These are phyloP conservation scores for Argentina silus DNA, from an alignment of 2,797 vertebrate species.

Conservation along the genomic window DNA sequence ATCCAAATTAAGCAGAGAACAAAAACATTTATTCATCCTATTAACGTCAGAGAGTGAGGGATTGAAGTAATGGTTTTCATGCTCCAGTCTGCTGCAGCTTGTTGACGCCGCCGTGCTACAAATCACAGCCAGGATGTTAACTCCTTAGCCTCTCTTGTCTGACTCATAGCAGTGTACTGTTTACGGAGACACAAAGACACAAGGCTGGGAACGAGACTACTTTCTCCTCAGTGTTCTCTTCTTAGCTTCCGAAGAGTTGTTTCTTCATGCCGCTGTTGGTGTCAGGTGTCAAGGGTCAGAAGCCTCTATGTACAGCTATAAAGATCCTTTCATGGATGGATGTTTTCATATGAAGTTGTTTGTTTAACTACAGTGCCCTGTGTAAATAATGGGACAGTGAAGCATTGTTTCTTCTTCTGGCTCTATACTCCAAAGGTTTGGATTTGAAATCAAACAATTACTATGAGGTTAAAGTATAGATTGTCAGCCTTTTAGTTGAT, in stretches of 20 bases:
- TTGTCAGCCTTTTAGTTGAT: no score
- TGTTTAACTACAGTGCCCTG: no score
- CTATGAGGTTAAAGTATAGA: no score
- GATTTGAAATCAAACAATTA: no score
- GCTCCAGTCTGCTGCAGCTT: slow-evolving; percentile 66
- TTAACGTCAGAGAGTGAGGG: slow-evolving; percentile 75
- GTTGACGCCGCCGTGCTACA: slow-evolving; percentile 64
- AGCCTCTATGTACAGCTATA: no score
- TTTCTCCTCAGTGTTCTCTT: slow-evolving; percentile 40
- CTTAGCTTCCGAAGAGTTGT: background rate
- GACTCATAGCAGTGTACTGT: slow-evolving; percentile 25
- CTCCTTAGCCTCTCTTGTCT: slow-evolving; percentile 62
- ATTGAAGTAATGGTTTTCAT: slow-evolving; percentile 74
- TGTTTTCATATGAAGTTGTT: no score
- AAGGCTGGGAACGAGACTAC: slow-evolving; percentile 25
- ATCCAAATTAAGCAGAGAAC: slow-evolving; percentile 75
- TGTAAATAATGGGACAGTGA: no score
- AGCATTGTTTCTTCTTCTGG: no score
- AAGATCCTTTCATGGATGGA: no score
- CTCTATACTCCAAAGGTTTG: no score
- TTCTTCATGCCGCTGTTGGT: background rate
- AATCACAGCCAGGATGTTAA: slow-evolving; percentile 77
- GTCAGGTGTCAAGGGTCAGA: no score
- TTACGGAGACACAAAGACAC: no score
- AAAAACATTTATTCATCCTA: slow-evolving; percentile 77